phyloP scores from a whole-genome alignment of 2,797 vertebrate species.

The Acipenser oxyrinchus region DNA sequence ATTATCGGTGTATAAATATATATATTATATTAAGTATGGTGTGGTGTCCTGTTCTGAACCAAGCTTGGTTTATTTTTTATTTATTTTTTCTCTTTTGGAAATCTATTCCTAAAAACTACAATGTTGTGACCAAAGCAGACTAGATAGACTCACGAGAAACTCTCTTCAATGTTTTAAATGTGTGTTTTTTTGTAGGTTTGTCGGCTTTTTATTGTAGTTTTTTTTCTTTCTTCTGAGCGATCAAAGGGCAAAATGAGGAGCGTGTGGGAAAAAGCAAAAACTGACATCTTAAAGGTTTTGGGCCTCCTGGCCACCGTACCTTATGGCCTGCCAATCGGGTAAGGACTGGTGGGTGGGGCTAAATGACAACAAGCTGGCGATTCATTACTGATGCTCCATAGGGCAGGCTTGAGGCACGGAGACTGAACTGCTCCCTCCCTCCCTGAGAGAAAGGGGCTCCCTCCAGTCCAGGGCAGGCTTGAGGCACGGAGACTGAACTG shows the following conservation, averaged over 20 bases:
- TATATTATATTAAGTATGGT: conserved; percentile 23
- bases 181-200: conserved; percentile 23
- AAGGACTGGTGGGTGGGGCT: neutral
- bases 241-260: neutral
- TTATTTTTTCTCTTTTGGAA: conserved; percentile 32
- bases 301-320: neutral
- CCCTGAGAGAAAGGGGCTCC: no score
- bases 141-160: conserved; percentile 34
- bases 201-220: neutral
- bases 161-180: conserved; percentile 51
- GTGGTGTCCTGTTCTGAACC: conserved; percentile 38
- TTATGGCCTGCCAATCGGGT: neutral
- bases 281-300: neutral
- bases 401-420: no score
- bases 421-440: no score
- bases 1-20: conserved; percentile 47
- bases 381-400: no score
- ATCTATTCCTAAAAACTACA: conserved; percentile 6
- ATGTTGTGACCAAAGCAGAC: conserved; percentile 1
- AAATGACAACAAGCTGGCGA: no score
- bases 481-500: no score
- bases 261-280: neutral
- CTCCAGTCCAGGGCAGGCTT: no score
- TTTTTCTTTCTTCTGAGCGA: neutral
- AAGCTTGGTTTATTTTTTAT: conserved; percentile 23